Evolutionary conservation across 2,113 vertebrate species (phyloP), one percentile per base, ranked within the genome.

Genomic region (Oreochromis tanganicae): DNA sequence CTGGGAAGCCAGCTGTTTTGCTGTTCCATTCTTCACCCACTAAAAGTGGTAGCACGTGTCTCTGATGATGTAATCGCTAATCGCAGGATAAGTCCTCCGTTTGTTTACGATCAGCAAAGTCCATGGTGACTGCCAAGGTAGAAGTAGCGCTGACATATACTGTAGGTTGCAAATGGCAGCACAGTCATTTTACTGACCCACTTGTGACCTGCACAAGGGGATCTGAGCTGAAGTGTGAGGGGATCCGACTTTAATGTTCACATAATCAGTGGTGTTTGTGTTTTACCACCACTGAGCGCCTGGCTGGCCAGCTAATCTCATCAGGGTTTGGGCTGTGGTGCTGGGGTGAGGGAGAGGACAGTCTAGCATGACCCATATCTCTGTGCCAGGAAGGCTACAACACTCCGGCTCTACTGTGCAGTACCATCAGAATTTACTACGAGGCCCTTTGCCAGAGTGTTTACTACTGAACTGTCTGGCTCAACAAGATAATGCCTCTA

Each of bases 271-370:
- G 90, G 91, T 94, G 92, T 96, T 94, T 96, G 86, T 94, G 93
- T 95, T 91, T 91, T 93, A 90, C 86, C 92, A 89, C 87, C 88
- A 92, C 87, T 90, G 89, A 90, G 91, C 88, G 91, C 91, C 93
- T 91, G 91, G 93, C 92, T 88, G 91, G 90, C 87, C 80, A 61
- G 92, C 93, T 96, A 96, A 96, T 96, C 96, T 94, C 95, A 95
- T 96, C 94, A 95, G 93, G 88, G 91, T 93, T 93, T 94, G 92
- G 93, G 92, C 93, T 94, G 75, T 81, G 89, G 88, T 86, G 90
- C 87, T 21, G 93, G 94, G 96, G 95, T 95, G 91, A 93, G 92
- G 61, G 85, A 94, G 92, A 96, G 95, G 95, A 95, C 96, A 96
- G 90, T 89, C 92, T 90, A 84, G 87, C 85, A 83, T 93, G 95